phyloP scores from a whole-genome alignment of 2,113 vertebrate genomes.

The Tragelaphus imberbis region DNA sequence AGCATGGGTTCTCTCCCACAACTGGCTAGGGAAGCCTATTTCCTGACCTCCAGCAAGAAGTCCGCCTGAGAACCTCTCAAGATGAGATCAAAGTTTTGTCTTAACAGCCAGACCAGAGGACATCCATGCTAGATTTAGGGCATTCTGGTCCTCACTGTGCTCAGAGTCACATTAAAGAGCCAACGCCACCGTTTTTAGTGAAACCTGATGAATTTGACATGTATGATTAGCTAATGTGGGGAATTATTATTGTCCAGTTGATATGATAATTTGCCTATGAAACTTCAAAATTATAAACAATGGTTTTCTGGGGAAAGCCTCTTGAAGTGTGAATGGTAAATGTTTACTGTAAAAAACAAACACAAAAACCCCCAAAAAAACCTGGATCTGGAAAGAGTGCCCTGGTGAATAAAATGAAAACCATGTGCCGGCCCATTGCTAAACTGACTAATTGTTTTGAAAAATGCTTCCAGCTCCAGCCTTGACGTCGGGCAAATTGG shows the following conservation, averaged over 20 bases:
- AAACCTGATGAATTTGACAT: constrained; percentile 17
- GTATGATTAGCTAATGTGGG: neutral
- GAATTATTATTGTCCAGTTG: neutral
- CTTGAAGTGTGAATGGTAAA: neutral
- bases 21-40: neutral
- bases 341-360: constrained; percentile 34
- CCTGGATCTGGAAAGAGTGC: neutral
- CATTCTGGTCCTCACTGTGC: neutral
- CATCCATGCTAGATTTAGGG: neutral
- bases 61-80: neutral
- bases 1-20: neutral
- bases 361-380: neutral
- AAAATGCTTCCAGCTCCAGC: neutral
- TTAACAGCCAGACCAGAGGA: neutral
- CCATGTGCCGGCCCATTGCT: neutral
- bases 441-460: neutral
- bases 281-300: neutral
- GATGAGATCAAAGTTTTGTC: constrained; percentile 17
- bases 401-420: constrained; percentile 3
- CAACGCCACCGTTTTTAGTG: neutral
- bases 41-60: neutral
- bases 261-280: neutral
- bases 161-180: neutral
- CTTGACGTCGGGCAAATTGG: neutral
- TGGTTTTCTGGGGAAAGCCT: neutral